Percentiles rank a stretch among this genome's conserved stretches.
Conservation (phyloP, 2,888 invertebrate genomes). For the Xestia c-nigrum region DNA sequence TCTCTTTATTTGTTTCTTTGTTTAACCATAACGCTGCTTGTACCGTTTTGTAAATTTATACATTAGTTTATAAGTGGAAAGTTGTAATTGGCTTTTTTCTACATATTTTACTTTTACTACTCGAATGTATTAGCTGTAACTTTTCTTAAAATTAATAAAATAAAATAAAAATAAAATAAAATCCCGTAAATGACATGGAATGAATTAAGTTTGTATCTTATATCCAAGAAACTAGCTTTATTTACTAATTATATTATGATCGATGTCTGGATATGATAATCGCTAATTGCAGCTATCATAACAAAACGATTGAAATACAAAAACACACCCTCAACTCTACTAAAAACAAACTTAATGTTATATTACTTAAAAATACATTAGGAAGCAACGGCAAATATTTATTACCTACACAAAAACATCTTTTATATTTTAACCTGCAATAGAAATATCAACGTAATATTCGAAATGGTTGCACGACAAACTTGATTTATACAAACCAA, state of each 20-base stretch:
- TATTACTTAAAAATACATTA: slow-evolving; percentile 34
- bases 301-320: background rate
- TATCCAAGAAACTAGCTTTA: background rate
- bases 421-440: slow-evolving; percentile 27
- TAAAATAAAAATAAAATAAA: too few relatives aligned
- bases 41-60: too few relatives aligned
- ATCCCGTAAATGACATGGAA: too few relatives aligned
- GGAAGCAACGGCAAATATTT: slow-evolving; percentile 20
- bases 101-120: too few relatives aligned
- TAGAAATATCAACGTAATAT: slow-evolving; percentile 34
- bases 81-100: too few relatives aligned
- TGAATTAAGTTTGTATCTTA: too few relatives aligned
- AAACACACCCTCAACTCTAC: background rate
- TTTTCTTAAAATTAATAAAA: too few relatives aligned
- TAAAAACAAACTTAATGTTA: background rate
- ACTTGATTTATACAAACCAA: slow-evolving; percentile 56
- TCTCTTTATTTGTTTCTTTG: too few relatives aligned
- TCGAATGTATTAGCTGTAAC: too few relatives aligned
- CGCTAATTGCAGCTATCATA: background rate
- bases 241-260: background rate
- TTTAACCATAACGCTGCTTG: too few relatives aligned
- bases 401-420: background rate
- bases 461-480: slow-evolving; percentile 39
- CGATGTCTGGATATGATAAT: too few relatives aligned
- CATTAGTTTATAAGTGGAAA: too few relatives aligned